Evolutionary conservation across 2,888 invertebrate genomes (phyloP).

Genomic region (Euproctis similis): DNA sequence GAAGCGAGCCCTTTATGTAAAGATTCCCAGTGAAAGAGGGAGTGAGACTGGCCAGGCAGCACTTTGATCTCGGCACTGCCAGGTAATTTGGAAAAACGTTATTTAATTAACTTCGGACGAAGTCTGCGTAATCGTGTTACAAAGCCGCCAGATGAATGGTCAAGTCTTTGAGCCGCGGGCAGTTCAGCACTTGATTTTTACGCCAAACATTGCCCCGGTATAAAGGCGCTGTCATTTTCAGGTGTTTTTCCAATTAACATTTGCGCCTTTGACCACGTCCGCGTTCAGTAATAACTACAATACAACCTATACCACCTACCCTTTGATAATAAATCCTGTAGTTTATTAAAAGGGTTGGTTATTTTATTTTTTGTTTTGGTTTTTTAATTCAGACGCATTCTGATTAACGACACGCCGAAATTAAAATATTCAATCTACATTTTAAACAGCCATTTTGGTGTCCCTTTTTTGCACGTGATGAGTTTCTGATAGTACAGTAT

Average conservation of each 20-base stretch:
- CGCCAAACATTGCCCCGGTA: constrained; percentile 60
- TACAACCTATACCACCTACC: too few relatives aligned
- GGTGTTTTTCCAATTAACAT: constrained; percentile 73
- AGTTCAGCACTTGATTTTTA: constrained; percentile 66
- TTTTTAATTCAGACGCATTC: too few relatives aligned
- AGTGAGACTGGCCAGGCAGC: constrained; percentile 43
- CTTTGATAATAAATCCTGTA: constrained; percentile 56
- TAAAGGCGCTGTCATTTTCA: constrained; percentile 73
- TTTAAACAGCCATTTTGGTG: constrained; percentile 3
- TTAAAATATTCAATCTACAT: constrained; percentile 14
- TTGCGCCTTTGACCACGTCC: constrained; percentile 66
- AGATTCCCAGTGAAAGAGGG: constrained; percentile 60
- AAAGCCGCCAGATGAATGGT: constrained; percentile 66
- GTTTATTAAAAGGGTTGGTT: constrained; percentile 51
- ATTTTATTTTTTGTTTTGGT: too few relatives aligned
- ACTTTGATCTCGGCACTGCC: constrained; percentile 66
- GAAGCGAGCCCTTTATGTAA: constrained; percentile 63
- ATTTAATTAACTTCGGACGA: constrained; percentile 77
- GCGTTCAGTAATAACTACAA: constrained; percentile 52
- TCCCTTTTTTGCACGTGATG: too few relatives aligned
- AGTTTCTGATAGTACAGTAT: too few relatives aligned
- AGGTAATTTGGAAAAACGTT: constrained; percentile 75
- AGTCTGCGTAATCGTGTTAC: constrained; percentile 73
- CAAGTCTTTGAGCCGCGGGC: constrained; percentile 61
- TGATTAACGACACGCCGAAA: too few relatives aligned